A percentile compares a stretch with the other conserved stretches of the same genome.
Evolutionary conservation across 92 coral and sea anemone genomes (phyloP).

Genomic region (Pocillopora meandrina): DNA sequence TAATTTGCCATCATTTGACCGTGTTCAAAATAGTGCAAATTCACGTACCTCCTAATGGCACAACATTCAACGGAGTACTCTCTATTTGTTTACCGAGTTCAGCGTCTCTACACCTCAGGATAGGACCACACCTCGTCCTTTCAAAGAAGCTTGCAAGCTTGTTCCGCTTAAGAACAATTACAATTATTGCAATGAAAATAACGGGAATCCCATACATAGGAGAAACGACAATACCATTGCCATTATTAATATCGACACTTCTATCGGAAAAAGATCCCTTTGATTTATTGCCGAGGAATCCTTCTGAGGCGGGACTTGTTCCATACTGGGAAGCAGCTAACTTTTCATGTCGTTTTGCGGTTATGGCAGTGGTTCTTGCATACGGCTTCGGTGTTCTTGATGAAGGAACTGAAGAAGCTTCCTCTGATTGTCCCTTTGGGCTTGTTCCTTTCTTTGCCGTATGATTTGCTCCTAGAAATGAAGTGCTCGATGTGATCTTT

Average conservation of each 20-base stretch:
- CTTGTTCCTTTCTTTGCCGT: neutral
- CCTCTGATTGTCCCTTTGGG: neutral
- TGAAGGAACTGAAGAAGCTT: no score
- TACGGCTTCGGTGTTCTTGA: no score
- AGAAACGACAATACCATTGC: neutral
- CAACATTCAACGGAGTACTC: neutral
- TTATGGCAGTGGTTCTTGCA: no score
- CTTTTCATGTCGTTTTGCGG: no score
- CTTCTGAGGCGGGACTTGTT: no score
- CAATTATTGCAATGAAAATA: neutral
- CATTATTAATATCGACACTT: neutral
- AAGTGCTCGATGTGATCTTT: neutral
- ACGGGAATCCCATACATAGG: neutral
- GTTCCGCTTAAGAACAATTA: neutral
- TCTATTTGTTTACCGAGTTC: neutral
- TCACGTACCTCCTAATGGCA: neutral
- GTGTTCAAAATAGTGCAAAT: neutral
- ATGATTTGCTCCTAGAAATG: neutral
- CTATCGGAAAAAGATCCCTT: neutral
- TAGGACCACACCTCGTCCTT: conserved; percentile 9
- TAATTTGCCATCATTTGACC: neutral
- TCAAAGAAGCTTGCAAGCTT: neutral
- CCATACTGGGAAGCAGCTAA: no score
- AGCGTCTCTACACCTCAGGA: neutral
- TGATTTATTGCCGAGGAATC: neutral